Evolutionary conservation across 2,113 vertebrate species (phyloP).

Genomic region (human): GRCh38 chr5:144719501-144720000

Average conservation of each 20-base stretch:
- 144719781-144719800: neutral
- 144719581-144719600: neutral
- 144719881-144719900: neutral
- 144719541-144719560: slow-evolving; percentile 28
- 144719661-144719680: neutral
- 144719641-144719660: neutral
- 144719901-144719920: neutral
- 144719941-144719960: neutral
- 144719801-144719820: neutral
- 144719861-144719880: neutral
- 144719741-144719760: neutral
- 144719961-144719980: neutral
- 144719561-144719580: slow-evolving; percentile 48
- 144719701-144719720: neutral
- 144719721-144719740: neutral
- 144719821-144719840: neutral
- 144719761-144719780: neutral
- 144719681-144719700: neutral
- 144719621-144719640: neutral
- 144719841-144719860: neutral
- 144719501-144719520: slow-evolving; percentile 31
- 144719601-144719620: slow-evolving; percentile 27
- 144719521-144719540: neutral
- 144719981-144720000: neutral
- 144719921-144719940: neutral